A percentile compares a stretch with the other conserved stretches of the same genome.
Conservation (phyloP, 2,888 invertebrate species). For the Tuta absoluta region DNA sequence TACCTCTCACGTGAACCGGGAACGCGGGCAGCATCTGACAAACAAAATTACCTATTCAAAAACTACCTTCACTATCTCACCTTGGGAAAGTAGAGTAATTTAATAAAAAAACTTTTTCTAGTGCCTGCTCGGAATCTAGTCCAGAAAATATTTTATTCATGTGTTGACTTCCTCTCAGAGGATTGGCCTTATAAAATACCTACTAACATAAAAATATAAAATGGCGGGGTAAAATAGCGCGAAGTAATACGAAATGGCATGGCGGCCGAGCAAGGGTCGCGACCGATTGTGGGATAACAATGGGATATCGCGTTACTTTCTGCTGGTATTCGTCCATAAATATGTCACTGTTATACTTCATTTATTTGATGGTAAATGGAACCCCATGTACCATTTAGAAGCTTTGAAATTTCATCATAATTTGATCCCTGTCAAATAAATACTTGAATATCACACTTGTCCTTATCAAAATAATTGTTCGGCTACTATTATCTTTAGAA, state of each 20-base stretch:
- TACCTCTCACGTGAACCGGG: not conserved
- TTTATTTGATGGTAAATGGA: constrained; percentile 39
- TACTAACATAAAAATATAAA: constrained; percentile 45
- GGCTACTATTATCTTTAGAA: no score
- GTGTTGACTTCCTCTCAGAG: not conserved
- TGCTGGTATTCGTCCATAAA: constrained; percentile 51
- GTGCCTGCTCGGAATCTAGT: constrained; percentile 3
- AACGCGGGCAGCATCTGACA: not conserved
- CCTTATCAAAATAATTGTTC: no score
- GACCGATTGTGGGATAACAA: constrained; percentile 51
- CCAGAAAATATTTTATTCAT: constrained; percentile 24
- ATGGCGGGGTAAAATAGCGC: constrained; percentile 38
- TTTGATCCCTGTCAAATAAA: no score
- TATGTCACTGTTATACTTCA: constrained; percentile 40
- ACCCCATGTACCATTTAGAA: not conserved
- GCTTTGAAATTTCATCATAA: no score
- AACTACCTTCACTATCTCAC: not conserved
- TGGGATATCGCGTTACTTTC: constrained; percentile 53
- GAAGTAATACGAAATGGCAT: constrained; percentile 46
- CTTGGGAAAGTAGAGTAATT: not conserved
- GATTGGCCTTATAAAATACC: constrained; percentile 26
- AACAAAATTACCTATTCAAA: constrained; percentile 6
- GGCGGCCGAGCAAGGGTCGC: constrained; percentile 51
- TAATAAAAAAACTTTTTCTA: constrained; percentile 14
- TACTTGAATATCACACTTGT: no score